phyloP scores from a whole-genome alignment of 2,797 vertebrate species.

The Coluber constrictor region DNA sequence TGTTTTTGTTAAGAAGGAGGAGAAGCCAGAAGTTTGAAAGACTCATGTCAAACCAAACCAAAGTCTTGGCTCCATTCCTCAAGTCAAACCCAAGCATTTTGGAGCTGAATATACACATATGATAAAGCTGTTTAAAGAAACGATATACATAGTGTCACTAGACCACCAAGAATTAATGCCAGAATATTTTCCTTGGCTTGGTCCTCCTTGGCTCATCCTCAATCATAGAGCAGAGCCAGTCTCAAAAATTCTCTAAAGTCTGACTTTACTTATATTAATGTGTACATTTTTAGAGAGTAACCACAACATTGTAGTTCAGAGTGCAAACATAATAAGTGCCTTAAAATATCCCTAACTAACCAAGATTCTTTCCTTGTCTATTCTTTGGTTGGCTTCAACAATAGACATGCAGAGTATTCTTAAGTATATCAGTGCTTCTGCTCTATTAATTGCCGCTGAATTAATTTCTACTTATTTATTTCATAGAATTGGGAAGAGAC shows the following conservation, averaged over 20 bases:
- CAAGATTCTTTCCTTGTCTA: not conserved
- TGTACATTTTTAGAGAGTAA: not conserved
- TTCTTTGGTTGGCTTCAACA: not conserved
- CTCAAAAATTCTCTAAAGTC: not conserved
- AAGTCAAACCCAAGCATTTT: slow-evolving; percentile 37
- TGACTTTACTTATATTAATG: not conserved
- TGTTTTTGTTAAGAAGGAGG: slow-evolving; percentile 39
- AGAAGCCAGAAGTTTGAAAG: slow-evolving; percentile 42
- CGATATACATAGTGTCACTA: slow-evolving; percentile 47
- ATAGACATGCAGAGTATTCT: not conserved
- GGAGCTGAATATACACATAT: slow-evolving; percentile 46
- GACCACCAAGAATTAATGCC: slow-evolving; percentile 49
- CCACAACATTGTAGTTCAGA: slow-evolving; percentile 6
- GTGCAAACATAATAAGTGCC: not conserved
- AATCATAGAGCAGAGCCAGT: slow-evolving; percentile 17
- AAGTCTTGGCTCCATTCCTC: slow-evolving; percentile 38
- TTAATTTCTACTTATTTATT: not conserved
- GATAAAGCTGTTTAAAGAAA: slow-evolving; percentile 47
- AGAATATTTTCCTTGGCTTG: slow-evolving; percentile 53
- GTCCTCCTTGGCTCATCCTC: slow-evolving; percentile 39
- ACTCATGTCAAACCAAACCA: slow-evolving; percentile 35
- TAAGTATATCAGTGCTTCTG: not conserved
- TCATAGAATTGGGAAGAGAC: slow-evolving; percentile 33
- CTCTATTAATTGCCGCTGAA: not conserved
- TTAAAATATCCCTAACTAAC: not conserved